phyloP scores from a whole-genome alignment of 2,797 vertebrate genomes.

The Eulemur rubriventer region DNA sequence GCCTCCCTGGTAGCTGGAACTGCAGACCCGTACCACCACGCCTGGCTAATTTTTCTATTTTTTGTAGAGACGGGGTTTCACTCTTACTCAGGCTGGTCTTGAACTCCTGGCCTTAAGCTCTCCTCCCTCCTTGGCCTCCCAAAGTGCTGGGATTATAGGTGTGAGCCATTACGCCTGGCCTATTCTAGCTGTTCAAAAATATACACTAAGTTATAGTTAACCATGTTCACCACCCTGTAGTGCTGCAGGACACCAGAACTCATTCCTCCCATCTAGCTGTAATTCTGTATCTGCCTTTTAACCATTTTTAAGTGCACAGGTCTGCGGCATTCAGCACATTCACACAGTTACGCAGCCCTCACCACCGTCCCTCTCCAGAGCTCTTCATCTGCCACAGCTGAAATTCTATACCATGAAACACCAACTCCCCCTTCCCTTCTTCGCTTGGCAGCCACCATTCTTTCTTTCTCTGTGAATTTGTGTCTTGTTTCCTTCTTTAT shows the following conservation, averaged over 20 bases:
- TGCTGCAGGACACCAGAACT: neutral
- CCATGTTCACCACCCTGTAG: neutral
- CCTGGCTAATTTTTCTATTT: neutral
- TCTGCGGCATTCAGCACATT: neutral
- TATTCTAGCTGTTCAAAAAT: neutral
- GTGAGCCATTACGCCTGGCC: neutral
- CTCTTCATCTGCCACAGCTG: neutral
- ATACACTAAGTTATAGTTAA: neutral
- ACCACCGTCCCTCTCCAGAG: neutral
- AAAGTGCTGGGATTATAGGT: neutral
- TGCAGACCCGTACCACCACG: neutral
- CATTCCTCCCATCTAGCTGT: neutral
- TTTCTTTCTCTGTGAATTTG: neutral
- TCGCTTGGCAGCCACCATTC: accelerated
- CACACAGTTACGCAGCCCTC: accelerated
- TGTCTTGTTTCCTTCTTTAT: neutral
- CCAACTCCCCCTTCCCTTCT: neutral
- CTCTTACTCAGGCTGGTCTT: neutral
- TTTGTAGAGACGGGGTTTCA: neutral
- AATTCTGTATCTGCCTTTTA: neutral
- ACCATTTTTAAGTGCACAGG: too few relatives aligned
- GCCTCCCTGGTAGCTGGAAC: neutral
- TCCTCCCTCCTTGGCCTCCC: neutral
- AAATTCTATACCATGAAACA: neutral
- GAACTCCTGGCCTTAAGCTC: neutral